Conservation (phyloP, 2,797 vertebrate genomes). For the Eutrigla gurnardus region DNA sequence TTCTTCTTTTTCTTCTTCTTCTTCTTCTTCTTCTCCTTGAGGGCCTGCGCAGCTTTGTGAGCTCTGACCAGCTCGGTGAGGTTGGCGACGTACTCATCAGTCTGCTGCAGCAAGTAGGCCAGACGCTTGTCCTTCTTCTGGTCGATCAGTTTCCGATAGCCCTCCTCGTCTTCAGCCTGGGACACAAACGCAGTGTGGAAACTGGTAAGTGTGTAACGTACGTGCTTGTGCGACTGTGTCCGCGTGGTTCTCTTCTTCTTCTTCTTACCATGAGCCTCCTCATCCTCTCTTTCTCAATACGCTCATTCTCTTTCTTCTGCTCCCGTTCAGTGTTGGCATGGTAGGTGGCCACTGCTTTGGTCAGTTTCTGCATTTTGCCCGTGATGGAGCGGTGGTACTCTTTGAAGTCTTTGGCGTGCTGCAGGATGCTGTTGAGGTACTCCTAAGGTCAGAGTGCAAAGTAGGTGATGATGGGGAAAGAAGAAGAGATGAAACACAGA, state of each 20-base stretch:
- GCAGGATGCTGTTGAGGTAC: conserved; percentile 98
- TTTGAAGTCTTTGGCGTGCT: conserved; percentile 99
- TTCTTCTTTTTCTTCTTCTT: conserved; percentile 95
- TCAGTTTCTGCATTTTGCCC: conserved; percentile 95
- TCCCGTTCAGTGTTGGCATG: conserved; percentile 98
- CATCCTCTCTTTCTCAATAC: conserved; percentile 98
- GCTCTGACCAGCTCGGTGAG: conserved; percentile 96
- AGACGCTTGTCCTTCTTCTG: conserved; percentile 99
- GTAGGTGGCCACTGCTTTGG: conserved; percentile 96
- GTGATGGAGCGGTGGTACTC: conserved; percentile 97
- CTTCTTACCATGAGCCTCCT: conserved; percentile 91
- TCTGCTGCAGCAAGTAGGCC: conserved; percentile 98
- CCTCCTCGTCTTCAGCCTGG: conserved; percentile 97
- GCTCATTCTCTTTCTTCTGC: conserved; percentile 98
- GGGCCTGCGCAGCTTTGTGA: conserved; percentile 96
- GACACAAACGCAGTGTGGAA: background rate
- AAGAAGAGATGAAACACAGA: background rate
- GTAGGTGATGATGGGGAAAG: background rate
- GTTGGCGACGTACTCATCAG: conserved; percentile 97
- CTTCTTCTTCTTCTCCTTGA: conserved; percentile 97
- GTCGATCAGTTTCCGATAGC: conserved; percentile 97
- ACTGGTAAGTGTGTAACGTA: background rate
- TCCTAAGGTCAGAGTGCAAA: conserved; percentile 81
- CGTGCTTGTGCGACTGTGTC: background rate
- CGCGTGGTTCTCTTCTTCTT: background rate